Base-by-base conservation (phyloP, 2,888 invertebrate genomes). In the Lepidochitona cinerea region DNA sequence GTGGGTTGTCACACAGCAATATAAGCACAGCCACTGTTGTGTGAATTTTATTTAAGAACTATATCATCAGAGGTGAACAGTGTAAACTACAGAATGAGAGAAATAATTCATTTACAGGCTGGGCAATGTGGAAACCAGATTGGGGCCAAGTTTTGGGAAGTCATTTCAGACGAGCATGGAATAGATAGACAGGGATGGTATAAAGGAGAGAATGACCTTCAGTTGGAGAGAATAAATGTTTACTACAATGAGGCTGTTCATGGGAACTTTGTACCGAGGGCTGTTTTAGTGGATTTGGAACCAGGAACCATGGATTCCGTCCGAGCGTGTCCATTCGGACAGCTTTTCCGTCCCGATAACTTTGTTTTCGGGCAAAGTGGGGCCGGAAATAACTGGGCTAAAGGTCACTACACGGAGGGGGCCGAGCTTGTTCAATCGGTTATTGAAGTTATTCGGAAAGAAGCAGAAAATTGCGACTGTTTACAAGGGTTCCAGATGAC, bases 271-370 rank as follows among this genome's bases (percentile, higher is more conserved):
- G 97, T 97, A 74, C 97, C 97, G 18, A 93, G 97, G 81, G 97
- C 97, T 85, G 95, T 98, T 89, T 93, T 98, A 77, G 96, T 98
- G 80, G 98, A 98, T 90, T 92, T 98, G 89, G 97, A 98, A 91
- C 97, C 97, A 68, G 97, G 97, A 82, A 97, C 97, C 85, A 98
- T 98, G 97, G 97, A 98, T 92, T 96, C 97, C 0, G 97, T 98
- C 78, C 93, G 97, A 78, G 96, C 97, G 0, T 97, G 97, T 75
- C 96, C 97, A 12, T 97, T 96, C 91, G 96, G 96, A n/a, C 94
- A 97, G 90, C 95, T 97, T 87, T 97, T 97, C 93, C 93, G 97
- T 78, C 97, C 97, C 26, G 97, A 98, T 92, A 98, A 97, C 92
- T 98, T 97, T 90, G 96, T 97, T 26, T 97, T 97, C 91, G 87